A percentile compares a stretch with the other conserved stretches of the same genome.
Conservation (phyloP, 2,797 vertebrate genomes). For the Artibeus lituratus region DNA sequence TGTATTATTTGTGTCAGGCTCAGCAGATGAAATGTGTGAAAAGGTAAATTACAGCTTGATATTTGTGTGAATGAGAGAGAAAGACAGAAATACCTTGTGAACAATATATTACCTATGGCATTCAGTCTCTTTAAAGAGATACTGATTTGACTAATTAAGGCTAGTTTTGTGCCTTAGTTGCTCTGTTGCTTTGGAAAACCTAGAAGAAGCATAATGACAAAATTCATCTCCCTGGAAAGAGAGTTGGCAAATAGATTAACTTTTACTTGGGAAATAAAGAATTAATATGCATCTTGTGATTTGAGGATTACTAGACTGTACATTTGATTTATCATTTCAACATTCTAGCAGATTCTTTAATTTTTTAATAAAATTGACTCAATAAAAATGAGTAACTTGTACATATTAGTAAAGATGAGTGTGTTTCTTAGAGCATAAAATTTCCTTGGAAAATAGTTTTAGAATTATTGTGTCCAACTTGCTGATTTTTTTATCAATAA, state of each 20-base stretch:
- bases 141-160: not conserved
- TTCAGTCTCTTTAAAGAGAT: constrained; percentile 23
- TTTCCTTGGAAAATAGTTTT: not conserved
- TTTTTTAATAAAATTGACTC: constrained; percentile 25
- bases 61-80: constrained; percentile 13
- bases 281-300: not conserved
- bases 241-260: constrained; percentile 9
- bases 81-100: not conserved
- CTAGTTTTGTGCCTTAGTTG: not conserved
- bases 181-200: not conserved
- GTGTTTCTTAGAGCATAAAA: not conserved
- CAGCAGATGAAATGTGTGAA: constrained; percentile 93
- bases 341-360: not conserved
- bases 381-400: not conserved
- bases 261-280: constrained; percentile 15
- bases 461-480: not conserved
- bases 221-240: constrained; percentile 5
- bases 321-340: constrained; percentile 17
- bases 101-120: not conserved
- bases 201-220: not conserved
- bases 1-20: constrained; percentile 92
- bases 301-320: not conserved
- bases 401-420: not conserved
- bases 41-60: constrained; percentile 80
- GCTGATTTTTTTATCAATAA: not conserved